Percentiles rank a stretch among this genome's conserved stretches.
phyloP scores from a whole-genome alignment of 2,888 invertebrate genomes.

The Cataglyphis cursor region DNA sequence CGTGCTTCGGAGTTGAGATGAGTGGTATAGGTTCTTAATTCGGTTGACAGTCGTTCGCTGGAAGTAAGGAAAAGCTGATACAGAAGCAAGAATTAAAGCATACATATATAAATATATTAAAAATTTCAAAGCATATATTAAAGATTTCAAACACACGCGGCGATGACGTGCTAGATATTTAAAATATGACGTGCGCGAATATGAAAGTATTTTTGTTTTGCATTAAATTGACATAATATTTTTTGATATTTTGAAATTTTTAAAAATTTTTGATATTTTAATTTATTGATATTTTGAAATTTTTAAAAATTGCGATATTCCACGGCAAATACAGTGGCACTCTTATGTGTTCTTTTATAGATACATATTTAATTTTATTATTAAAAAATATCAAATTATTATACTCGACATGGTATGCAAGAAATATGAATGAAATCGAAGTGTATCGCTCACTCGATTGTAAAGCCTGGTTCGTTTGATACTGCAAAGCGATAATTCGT shows the following conservation, averaged over 20 bases:
- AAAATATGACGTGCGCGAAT: not conserved
- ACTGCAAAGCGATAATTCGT: slow-evolving; percentile 31
- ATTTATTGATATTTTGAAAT: too few species aligned
- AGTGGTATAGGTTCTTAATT: slow-evolving; percentile 38
- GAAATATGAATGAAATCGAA: not conserved
- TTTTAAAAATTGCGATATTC: not conserved
- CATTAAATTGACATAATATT: slow-evolving; percentile 4
- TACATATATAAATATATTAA: not conserved
- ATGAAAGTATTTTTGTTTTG: not conserved
- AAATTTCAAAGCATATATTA: not conserved
- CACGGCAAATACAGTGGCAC: not conserved
- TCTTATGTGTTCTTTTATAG: too few species aligned
- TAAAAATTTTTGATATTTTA: too few species aligned
- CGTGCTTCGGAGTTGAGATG: not conserved
- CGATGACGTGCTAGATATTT: not conserved
- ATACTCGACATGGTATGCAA: not conserved
- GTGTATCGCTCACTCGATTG: not conserved
- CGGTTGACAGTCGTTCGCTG: slow-evolving; percentile 25
- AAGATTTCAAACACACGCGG: not conserved
- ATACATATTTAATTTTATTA: too few species aligned
- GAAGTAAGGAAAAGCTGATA: slow-evolving; percentile 23
- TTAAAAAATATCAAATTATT: not conserved
- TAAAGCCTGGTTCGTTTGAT: not conserved
- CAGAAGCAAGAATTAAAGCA: not conserved
- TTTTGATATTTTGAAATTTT: not conserved